Conservation (phyloP, 2,888 invertebrate genomes). For the Philereme vetulata region DNA sequence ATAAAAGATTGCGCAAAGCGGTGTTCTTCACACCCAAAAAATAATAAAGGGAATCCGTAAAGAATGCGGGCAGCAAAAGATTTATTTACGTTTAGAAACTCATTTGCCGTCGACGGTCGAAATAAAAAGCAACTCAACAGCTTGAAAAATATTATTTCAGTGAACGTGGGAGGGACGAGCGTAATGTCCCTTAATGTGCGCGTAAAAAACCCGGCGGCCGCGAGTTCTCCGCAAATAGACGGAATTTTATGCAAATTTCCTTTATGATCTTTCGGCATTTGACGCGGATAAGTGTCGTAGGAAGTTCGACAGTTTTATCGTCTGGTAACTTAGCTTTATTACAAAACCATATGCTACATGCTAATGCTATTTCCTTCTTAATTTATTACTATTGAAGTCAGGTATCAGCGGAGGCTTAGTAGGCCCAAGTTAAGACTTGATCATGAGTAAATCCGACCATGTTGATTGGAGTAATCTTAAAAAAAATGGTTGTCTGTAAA, state of each 20-base stretch:
- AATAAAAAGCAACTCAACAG: constrained; percentile 76
- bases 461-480: no score
- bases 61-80: constrained; percentile 55
- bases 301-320: constrained; percentile 54
- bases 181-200: constrained; percentile 71
- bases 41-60: constrained; percentile 54
- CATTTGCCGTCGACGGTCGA: constrained; percentile 66
- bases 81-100: constrained; percentile 78
- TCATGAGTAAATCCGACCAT: no score
- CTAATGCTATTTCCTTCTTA: no score
- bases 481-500: no score
- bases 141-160: constrained; percentile 76
- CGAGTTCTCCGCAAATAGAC: constrained; percentile 63
- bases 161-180: constrained; percentile 51
- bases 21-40: constrained; percentile 12
- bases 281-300: constrained; percentile 57
- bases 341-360: constrained; percentile 6
- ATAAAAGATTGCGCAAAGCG: background rate
- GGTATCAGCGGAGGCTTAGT: no score
- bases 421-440: no score
- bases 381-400: no score
- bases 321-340: constrained; percentile 27
- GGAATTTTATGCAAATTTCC: constrained; percentile 70
- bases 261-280: constrained; percentile 65
- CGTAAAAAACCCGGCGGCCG: constrained; percentile 59